These are phyloP conservation scores for Platycercus adscitus DNA, from an alignment of 2,113 vertebrate genomes.

Conservation along the genomic window DNA sequence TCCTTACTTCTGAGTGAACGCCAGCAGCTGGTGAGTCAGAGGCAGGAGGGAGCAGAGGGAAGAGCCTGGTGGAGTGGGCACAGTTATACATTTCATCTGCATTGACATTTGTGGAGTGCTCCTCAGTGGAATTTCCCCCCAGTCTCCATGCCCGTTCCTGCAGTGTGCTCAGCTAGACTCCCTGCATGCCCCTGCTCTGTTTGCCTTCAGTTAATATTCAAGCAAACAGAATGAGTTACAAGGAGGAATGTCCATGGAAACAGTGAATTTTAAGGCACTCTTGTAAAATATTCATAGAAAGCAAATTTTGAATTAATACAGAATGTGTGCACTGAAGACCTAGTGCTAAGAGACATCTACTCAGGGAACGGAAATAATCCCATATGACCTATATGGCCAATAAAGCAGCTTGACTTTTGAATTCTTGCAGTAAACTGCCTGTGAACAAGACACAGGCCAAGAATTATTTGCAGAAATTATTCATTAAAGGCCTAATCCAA, in stretches of 20 bases:
- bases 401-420: slow-evolving; percentile 69
- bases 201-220: slow-evolving; percentile 48
- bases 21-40: accelerated
- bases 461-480: slow-evolving; percentile 71
- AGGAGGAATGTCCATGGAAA: slow-evolving; percentile 54
- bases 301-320: slow-evolving; percentile 69
- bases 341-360: slow-evolving; percentile 55
- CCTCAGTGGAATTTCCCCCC: background rate
- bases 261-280: slow-evolving; percentile 56
- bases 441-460: slow-evolving; percentile 66
- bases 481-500: slow-evolving; percentile 68
- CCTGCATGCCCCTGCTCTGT: background rate
- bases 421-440: slow-evolving; percentile 71
- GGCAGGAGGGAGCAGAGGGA: background rate
- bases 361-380: slow-evolving; percentile 63
- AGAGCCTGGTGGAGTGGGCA: background rate
- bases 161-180: background rate
- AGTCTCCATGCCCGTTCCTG: background rate
- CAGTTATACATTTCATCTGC: background rate
- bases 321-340: slow-evolving; percentile 54
- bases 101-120: slow-evolving; percentile 15
- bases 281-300: slow-evolving; percentile 72
- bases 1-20: background rate
- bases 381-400: slow-evolving; percentile 58
- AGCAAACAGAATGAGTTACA: slow-evolving; percentile 48